phyloP scores from a whole-genome alignment of 23 tunicate genomes.

The Styela plicata region DNA sequence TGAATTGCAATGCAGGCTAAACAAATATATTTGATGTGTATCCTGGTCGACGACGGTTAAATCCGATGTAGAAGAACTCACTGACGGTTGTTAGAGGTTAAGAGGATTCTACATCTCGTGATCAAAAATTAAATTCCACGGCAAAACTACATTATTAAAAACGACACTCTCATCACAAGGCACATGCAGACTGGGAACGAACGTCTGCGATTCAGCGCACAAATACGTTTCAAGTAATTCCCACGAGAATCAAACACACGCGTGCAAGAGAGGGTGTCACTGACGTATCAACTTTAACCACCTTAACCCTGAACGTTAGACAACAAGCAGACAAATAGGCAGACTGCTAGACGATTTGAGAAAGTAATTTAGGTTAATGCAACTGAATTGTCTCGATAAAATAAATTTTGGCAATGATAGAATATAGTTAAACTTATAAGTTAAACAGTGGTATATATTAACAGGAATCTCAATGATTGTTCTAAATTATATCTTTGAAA shows the following conservation, averaged over 20 bases:
- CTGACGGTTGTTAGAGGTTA: background rate
- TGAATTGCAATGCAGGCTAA: background rate
- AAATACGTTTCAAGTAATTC: constrained; percentile 10
- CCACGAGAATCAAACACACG: constrained; percentile 16
- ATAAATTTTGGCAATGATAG: too few species aligned
- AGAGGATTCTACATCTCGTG: background rate
- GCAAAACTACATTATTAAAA: background rate
- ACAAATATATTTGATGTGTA: background rate
- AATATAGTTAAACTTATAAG: too few species aligned
- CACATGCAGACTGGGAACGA: constrained; percentile 41
- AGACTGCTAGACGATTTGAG: too few species aligned
- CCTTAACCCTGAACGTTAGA: background rate
- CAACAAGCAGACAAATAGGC: too few species aligned
- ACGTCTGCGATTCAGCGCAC: background rate
- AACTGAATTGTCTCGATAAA: too few species aligned
- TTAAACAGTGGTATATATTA: too few species aligned
- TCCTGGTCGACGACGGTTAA: background rate
- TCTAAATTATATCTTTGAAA: too few species aligned
- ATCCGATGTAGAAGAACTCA: background rate
- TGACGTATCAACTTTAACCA: constrained; percentile 12
- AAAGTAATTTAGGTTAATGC: too few species aligned
- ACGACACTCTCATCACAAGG: constrained; percentile 21
- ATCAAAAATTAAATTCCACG: background rate
- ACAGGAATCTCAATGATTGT: too few species aligned
- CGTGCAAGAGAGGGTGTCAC: constrained; percentile 7